Evolutionary conservation across 2,888 invertebrate genomes (phyloP), one percentile per base, ranked within the genome.

Genomic region (Campoletis raptor): DNA sequence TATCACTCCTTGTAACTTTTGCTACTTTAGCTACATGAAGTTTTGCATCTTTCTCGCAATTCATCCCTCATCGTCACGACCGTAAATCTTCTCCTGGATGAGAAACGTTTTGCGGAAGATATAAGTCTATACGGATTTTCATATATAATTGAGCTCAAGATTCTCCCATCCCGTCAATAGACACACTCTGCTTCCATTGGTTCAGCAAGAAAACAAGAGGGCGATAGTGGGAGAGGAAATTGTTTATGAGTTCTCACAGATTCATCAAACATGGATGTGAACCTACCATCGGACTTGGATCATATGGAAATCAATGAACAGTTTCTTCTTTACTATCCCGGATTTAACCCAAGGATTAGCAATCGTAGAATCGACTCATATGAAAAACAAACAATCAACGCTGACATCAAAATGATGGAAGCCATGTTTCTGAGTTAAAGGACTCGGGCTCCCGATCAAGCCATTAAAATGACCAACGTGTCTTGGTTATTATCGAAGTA

Each of bases 61-160:
- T 72, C 83, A 84, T 73, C 85, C 82, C 77, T 79, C 73, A 64
- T 52, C 91, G 90, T 90, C 89, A 89, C 92, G 90, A 90, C 90
- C 90, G 92, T 93, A 93, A 93, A 76, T 93, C 91, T 90, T 90
- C 92, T 90, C 89, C 92, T 92, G 92, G 93, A 94, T 94, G 93
- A 94, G 93, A 93, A 93, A 94, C 91, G 93, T 92, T 89, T 89
- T 89, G 37, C 64, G 64, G 81, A 57, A 54, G 24, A 61, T 42
- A 85, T 73, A 78, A 85, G 91, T 92, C 89, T 92, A 93, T 93
- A 91, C 91, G 90, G 92, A 92, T 93, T 92, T 92, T 93, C 70
- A 21, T 91, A 90, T 88, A 83, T 87, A 83, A 85, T 78, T 85
- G 78, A 88, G 86, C 88, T 83, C 81, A 80, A 81, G 89, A 83